Conservation (phyloP, 2,797 vertebrate genomes). For the Anabacerthia variegaticeps region DNA sequence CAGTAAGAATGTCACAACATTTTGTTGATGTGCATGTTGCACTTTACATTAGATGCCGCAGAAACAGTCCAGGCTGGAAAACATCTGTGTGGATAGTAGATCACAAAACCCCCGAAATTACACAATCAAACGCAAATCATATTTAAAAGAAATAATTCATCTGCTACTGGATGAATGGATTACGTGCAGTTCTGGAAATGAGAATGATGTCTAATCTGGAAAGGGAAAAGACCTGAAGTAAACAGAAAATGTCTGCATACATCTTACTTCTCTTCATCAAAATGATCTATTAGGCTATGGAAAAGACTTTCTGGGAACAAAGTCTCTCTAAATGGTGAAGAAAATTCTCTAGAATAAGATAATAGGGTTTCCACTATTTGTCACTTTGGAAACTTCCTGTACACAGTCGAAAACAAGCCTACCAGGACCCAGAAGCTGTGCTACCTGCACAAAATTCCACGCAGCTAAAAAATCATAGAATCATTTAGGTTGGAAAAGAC, state of each 20-base stretch:
- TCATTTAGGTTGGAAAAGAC: neutral
- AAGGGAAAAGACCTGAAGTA: conserved; percentile 4
- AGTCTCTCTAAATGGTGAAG: neutral
- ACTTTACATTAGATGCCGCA: neutral
- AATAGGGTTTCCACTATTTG: neutral
- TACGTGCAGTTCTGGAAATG: neutral
- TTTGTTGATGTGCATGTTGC: neutral
- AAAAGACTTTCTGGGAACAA: neutral
- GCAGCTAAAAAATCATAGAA: neutral
- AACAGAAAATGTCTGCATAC: neutral
- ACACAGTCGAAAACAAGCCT: neutral
- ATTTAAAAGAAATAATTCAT: conserved; percentile 48
- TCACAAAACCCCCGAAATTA: neutral
- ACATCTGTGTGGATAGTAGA: neutral
- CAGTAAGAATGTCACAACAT: neutral
- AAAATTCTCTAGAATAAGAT: neutral
- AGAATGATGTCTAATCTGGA: neutral
- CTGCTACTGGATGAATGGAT: neutral
- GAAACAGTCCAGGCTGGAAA: neutral
- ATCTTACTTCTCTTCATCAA: neutral
- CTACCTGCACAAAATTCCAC: neutral
- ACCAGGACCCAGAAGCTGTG: neutral
- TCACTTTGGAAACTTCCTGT: neutral
- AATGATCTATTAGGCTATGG: neutral
- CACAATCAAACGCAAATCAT: conserved; percentile 30